Evolutionary conservation across 2,113 vertebrate genomes (phyloP).

Genomic region (Hyaena hyaena): DNA sequence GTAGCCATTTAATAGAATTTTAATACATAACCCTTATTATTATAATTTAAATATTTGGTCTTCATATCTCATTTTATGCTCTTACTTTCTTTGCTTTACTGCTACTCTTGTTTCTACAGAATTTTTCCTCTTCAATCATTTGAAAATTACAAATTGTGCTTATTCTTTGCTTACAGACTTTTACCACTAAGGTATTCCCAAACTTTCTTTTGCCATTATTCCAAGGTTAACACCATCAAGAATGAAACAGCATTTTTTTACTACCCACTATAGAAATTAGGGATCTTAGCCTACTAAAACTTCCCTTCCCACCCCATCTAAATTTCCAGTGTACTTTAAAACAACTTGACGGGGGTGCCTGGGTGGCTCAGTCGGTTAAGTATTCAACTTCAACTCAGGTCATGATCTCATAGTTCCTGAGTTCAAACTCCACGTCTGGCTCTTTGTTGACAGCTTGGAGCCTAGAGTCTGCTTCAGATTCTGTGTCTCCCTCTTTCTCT

Average conservation of each 20-base stretch:
- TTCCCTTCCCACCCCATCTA: not conserved
- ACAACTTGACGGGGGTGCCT: not conserved
- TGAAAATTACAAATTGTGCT: not conserved
- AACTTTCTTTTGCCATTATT: not conserved
- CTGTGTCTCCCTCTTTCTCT: no score
- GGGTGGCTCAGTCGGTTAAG: no score
- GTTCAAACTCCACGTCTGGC: no score
- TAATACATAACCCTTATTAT: not conserved
- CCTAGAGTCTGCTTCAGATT: no score
- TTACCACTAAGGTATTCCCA: not conserved
- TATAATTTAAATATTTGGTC: not conserved
- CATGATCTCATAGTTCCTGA: no score
- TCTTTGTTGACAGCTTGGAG: no score
- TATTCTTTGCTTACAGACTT: not conserved
- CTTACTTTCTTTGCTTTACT: not conserved
- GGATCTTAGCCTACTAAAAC: not conserved
- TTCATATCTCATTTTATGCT: not conserved
- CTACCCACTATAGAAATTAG: not conserved
- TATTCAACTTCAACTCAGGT: no score
- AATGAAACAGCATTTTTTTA: conserved; percentile 13
- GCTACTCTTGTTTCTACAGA: not conserved
- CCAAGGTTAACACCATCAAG: not conserved
- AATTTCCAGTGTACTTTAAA: not conserved
- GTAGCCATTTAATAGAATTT: not conserved
- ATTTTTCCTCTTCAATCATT: not conserved